Evolutionary conservation across 23 tunicate species (phyloP).

Genomic region (Trididemnum clinides): DNA sequence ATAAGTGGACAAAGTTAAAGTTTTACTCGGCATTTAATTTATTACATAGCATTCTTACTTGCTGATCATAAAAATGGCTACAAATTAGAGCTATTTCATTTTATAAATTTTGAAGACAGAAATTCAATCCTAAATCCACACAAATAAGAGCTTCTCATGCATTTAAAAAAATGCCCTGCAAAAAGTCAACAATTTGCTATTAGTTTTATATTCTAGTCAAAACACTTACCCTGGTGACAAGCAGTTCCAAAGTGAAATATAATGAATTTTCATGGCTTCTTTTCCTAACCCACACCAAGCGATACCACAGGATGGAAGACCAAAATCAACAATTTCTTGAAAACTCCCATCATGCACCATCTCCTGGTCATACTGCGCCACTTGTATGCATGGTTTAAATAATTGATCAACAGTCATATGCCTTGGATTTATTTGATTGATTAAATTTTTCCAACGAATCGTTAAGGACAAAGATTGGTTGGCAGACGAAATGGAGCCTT

Average conservation of each 20-base stretch:
- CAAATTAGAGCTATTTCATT: too few relatives aligned
- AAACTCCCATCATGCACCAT: conserved; percentile 32
- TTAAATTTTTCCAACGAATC: background rate
- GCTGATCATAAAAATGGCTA: too few relatives aligned
- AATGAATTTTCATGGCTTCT: background rate
- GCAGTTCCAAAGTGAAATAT: conserved; percentile 57
- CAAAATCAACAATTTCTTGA: conserved; percentile 50
- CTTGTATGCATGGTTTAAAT: conserved; percentile 54
- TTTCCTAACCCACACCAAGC: conserved; percentile 61
- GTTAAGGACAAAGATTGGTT: too few relatives aligned
- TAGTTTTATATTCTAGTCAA: too few relatives aligned
- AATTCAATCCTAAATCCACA: too few relatives aligned
- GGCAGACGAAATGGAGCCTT: background rate
- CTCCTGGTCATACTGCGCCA: conserved; percentile 53
- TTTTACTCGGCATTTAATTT: too few relatives aligned
- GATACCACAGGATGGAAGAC: conserved; percentile 55
- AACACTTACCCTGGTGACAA: conserved; percentile 46
- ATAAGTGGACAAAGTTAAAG: too few relatives aligned
- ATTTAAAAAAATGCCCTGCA: too few relatives aligned
- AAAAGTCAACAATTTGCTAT: too few relatives aligned
- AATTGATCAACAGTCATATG: conserved; percentile 5
- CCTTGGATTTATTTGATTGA: background rate
- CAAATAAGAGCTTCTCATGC: too few relatives aligned
- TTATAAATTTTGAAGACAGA: too few relatives aligned
- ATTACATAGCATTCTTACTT: too few relatives aligned